These are phyloP conservation scores for Clupea harengus DNA, from an alignment of 2,113 vertebrate species.

Conservation along the genomic window DNA sequence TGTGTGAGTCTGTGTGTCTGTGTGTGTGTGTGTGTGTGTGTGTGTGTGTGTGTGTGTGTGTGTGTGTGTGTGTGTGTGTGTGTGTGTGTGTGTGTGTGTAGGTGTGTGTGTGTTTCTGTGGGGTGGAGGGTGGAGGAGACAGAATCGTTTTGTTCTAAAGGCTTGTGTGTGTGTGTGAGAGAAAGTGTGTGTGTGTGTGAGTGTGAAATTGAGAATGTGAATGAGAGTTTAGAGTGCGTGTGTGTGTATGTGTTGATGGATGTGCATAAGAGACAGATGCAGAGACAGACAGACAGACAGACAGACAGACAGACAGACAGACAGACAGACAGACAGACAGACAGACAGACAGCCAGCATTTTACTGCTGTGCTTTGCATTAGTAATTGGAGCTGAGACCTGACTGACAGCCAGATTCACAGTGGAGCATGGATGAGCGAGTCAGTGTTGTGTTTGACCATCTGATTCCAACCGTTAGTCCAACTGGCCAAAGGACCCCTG, in stretches of 20 bases:
- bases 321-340: too few species aligned
- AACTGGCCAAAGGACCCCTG: slow-evolving; percentile 29
- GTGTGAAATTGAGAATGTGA: background rate
- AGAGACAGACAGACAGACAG: background rate
- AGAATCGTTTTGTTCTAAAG: background rate
- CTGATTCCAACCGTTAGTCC: slow-evolving; percentile 40
- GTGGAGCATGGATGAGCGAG: slow-evolving; percentile 27
- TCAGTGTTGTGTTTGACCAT: slow-evolving; percentile 31
- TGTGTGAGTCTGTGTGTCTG: background rate
- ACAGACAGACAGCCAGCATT: background rate
- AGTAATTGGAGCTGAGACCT: slow-evolving; percentile 11
- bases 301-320: background rate
- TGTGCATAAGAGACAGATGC: background rate
- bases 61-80: background rate
- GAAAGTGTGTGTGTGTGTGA: background rate
- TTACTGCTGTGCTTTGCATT: slow-evolving; percentile 14
- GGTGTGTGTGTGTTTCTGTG: background rate
- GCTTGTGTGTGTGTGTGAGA: background rate
- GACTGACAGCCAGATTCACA: slow-evolving; percentile 35
- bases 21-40: slow-evolving; percentile 1
- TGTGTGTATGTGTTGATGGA: background rate
- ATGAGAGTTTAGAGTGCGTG: background rate
- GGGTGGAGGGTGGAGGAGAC: background rate
- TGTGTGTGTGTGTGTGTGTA: background rate
- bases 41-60: background rate